A percentile compares a stretch with the other conserved stretches of the same genome.
These are phyloP conservation scores for Autographa pulchrina DNA, from an alignment of 2,888 invertebrate genomes.

Conservation along the genomic window DNA sequence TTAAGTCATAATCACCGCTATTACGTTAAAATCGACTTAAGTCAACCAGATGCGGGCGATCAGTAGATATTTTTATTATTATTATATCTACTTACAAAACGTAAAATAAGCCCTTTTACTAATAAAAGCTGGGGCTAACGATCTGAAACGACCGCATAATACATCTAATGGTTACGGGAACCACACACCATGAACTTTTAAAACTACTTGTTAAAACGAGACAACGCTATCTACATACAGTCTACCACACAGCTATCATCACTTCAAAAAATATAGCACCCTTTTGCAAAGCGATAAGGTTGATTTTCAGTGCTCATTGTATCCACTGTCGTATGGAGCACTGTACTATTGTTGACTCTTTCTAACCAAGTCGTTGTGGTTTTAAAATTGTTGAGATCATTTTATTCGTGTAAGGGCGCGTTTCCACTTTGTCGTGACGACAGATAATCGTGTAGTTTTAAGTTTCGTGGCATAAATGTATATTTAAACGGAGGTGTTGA, in stretches of 20 bases:
- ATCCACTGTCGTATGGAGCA: background rate
- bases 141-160: conserved; percentile 44
- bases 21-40: background rate
- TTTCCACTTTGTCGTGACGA: too few relatives aligned
- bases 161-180: conserved; percentile 43
- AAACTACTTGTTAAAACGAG: conserved; percentile 25
- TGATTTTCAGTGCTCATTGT: background rate
- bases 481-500: too few relatives aligned
- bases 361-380: conserved; percentile 31
- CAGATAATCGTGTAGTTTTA: too few relatives aligned
- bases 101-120: conserved; percentile 31
- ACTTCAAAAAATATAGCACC: background rate
- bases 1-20: background rate
- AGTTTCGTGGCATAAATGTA: too few relatives aligned
- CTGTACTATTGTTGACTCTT: conserved; percentile 5
- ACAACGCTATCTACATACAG: conserved; percentile 13
- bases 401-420: background rate
- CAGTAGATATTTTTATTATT: background rate
- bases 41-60: background rate
- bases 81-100: conserved; percentile 10
- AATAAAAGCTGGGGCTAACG: conserved; percentile 50
- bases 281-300: background rate
- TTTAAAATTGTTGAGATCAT: conserved; percentile 12
- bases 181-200: conserved; percentile 55
- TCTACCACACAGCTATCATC: background rate